A percentile compares a stretch with the other conserved stretches of the same genome.
phyloP scores from a whole-genome alignment of 1,140 invertebrate species.

The honey bee (Apis mellifera) region Amel_HAv3.1 CM009934.2:9155001-9155500 shows the following conservation, averaged over 20 bases:
- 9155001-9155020: too few relatives aligned
- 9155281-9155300: slow-evolving; percentile 37
- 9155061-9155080: too few relatives aligned
- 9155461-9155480: too few relatives aligned
- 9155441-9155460: too few relatives aligned
- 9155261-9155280: slow-evolving; percentile 71
- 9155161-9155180: slow-evolving; percentile 19
- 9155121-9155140: slow-evolving; percentile 61
- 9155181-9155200: slow-evolving; percentile 60
- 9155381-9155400: not conserved
- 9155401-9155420: too few relatives aligned
- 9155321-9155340: too few relatives aligned
- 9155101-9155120: not conserved
- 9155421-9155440: too few relatives aligned
- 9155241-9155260: slow-evolving; percentile 65
- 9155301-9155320: slow-evolving; percentile 31
- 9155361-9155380: not conserved
- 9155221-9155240: slow-evolving; percentile 50
- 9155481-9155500: too few relatives aligned
- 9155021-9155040: too few relatives aligned
- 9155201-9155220: slow-evolving; percentile 64
- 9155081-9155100: slow-evolving; percentile 31
- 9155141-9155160: slow-evolving; percentile 51
- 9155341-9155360: not conserved
- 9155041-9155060: too few relatives aligned